Base-by-base conservation (phyloP, 1,140 invertebrate species). In the Hylyphantes graminicola region DNA sequence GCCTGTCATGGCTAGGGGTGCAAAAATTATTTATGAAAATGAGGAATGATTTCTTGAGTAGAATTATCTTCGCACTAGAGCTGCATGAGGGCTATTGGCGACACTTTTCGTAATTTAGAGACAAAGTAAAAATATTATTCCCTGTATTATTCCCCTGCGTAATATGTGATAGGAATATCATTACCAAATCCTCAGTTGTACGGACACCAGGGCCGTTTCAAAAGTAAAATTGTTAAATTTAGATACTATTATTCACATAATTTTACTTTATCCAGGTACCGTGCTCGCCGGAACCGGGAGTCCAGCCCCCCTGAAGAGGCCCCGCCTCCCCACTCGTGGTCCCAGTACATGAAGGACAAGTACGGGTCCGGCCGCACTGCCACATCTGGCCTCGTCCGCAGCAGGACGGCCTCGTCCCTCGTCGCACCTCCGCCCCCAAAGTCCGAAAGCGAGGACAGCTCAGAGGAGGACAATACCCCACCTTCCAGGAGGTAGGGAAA, bases 341-440 rank as follows among this genome's bases (percentile, higher is more conserved):
- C 96, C 13, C 92, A 95, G 75, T 97, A 97, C 90, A 92, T 97
- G 86, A 96, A 97, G 90, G 97, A 94, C 89, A 98, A 97, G 89
- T 97, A 98, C 88, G 96, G 96, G 0, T 70, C 75, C 15, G 53
- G 75, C 2, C 35, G 35, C 35, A 35, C 35, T 35, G 35, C 35
- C 35, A 35, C 35, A 5, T 61, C 50, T 1, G 77, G 65, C 0
- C 54, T 85, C 7, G 65, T 77, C 2, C 13, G 82, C 0, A 68
- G 73, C 51, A 50, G 73, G 12, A 85, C 82, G 0, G 67, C 82
- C 2, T 53, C 82, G 0, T 76, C 73, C 1, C 65, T 85, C 4
- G 76, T 63, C 5, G 68, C 68, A 3, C 79, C 72, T 51, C 35
- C 35, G 1, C 35, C 35, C 35, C 63, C 75, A 0, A 70, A 57